Percentiles rank a stretch among this genome's conserved stretches.
phyloP scores from a whole-genome alignment of 2,113 vertebrate species.

The Mesitornis unicolor region DNA sequence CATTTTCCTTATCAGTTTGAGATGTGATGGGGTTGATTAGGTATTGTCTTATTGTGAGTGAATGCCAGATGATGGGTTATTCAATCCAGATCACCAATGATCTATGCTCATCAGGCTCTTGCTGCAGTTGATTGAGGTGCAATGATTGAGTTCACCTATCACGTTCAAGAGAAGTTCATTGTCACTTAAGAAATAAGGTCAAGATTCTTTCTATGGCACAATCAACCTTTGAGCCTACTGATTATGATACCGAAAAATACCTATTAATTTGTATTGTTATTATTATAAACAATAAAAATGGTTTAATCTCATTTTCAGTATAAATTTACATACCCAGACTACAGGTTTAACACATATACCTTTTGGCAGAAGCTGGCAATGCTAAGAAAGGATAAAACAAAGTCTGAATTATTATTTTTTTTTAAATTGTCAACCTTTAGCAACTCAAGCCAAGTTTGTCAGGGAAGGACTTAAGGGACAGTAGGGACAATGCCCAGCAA shows the following conservation, averaged over 20 bases:
- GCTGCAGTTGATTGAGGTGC: neutral
- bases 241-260: rapidly evolving
- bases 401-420: neutral
- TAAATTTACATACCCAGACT: rapidly evolving
- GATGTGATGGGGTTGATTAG: neutral
- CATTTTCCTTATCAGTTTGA: neutral
- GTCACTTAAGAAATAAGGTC: neutral
- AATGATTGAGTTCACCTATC: neutral
- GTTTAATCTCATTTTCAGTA: neutral
- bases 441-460: neutral
- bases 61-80: neutral
- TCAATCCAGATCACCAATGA: neutral
- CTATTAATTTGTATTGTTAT: neutral
- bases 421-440: neutral
- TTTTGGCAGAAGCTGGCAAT: neutral
- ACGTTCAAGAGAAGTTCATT: neutral
- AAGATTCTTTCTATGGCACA: neutral
- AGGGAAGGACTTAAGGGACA: neutral
- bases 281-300: neutral
- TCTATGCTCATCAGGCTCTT: neutral
- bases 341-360: neutral
- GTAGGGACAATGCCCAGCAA: neutral
- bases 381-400: neutral
- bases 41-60: neutral
- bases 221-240: neutral